Base-by-base conservation (phyloP, 2,888 invertebrate genomes). In the Diloba caeruleocephala region DNA sequence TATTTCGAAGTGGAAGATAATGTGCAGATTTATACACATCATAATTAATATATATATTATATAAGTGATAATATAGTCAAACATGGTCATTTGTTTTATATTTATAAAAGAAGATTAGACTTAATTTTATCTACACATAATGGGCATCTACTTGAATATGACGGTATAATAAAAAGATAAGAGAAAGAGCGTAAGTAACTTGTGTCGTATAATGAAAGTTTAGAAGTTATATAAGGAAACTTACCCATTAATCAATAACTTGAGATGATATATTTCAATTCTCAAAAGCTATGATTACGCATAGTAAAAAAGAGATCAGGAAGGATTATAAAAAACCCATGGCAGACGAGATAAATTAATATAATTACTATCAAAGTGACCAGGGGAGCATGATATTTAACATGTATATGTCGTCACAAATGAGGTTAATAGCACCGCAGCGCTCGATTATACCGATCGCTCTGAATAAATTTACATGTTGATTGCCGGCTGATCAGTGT, bases 381-480 rank as follows among this genome's bases (percentile, higher is more conserved):
- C 78, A 80, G 83, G 79, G 74, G 54, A 82, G 76, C 82, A 84
- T 81, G 79, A 79, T 82, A 83, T 85, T 81, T 75, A 85, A 81
- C 83, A 81, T 81, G 82, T 81, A 80, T 78, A 81, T 79, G 82
- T 85, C 79, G 80, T 78, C 75, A 78, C 80, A 80, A 90, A 86
- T 81, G 88, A 89, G 90, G 90, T 90, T 90, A 90, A 89, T 87
- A 86, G 83, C 87, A 82, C 80, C 79, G 82, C 80, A 76, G 80
- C 73, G 80, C 77, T 74, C 84, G 88, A 87, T 90, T 88, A 90
- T 84, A 87, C 85, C 80, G 89, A 90, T 90, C 87, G 87, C 82
- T 84, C 76, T 79, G 92, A 89, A 92, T 92, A 90, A 87, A 92
- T 92, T 92, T 88, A 85, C 92, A 92, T 91, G 74, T 82, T 89